Conservation (phyloP, 1,140 invertebrate species). For the Calliopsis andreniformis region DNA sequence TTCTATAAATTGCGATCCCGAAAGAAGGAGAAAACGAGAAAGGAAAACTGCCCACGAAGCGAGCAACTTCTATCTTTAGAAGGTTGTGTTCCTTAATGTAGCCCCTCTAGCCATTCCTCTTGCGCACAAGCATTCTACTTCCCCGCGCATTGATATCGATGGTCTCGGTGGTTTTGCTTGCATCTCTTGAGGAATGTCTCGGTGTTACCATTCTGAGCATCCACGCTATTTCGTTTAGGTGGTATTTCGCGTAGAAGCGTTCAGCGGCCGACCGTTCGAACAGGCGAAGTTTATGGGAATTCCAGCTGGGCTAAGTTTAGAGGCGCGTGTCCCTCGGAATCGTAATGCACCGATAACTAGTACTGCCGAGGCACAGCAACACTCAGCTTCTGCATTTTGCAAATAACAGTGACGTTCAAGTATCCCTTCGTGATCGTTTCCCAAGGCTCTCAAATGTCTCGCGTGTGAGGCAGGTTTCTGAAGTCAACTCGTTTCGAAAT, state of each 20-base stretch:
- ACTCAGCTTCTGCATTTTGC: neutral
- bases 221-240: neutral
- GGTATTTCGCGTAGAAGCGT: neutral
- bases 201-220: too few species aligned
- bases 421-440: neutral
- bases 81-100: conserved; percentile 27
- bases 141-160: too few species aligned
- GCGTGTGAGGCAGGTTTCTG: too few species aligned
- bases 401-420: conserved; percentile 4
- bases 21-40: conserved; percentile 36
- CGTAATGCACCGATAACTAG: conserved; percentile 33
- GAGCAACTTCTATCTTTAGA: conserved; percentile 63
- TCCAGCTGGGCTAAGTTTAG: conserved; percentile 29
- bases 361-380: neutral
- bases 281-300: neutral
- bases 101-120: conserved; percentile 12
- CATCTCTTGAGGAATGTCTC: too few species aligned
- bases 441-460: too few species aligned
- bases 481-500: too few species aligned
- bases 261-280: neutral
- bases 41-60: conserved; percentile 35
- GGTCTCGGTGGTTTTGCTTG: too few species aligned
- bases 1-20: conserved; percentile 71
- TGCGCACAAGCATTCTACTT: neutral
- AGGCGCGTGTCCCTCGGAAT: conserved; percentile 22